These are phyloP conservation scores for honey bee (Apis mellifera) DNA, from an alignment of 1,140 invertebrate genomes.

Conservation along the genomic window Amel_HAv3.1 CM009942.2:11275001-11275500, in stretches of 20 bases:
- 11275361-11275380: no score
- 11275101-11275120: slow-evolving; percentile 33
- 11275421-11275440: background rate
- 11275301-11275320: no score
- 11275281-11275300: no score
- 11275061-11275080: slow-evolving; percentile 50
- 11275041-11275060: slow-evolving; percentile 52
- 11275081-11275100: slow-evolving; percentile 41
- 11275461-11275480: slow-evolving; percentile 60
- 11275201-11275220: background rate
- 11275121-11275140: slow-evolving; percentile 43
- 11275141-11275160: slow-evolving; percentile 43
- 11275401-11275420: no score
- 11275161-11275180: no score
- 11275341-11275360: no score
- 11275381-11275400: background rate
- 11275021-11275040: slow-evolving; percentile 55
- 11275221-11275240: background rate
- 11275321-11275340: no score
- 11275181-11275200: background rate
- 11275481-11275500: slow-evolving; percentile 70
- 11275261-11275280: no score
- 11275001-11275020: slow-evolving; percentile 58
- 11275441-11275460: slow-evolving; percentile 29
- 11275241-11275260: background rate